phyloP scores from a whole-genome alignment of 2,113 vertebrate species.

The Myotis davidii region DNA sequence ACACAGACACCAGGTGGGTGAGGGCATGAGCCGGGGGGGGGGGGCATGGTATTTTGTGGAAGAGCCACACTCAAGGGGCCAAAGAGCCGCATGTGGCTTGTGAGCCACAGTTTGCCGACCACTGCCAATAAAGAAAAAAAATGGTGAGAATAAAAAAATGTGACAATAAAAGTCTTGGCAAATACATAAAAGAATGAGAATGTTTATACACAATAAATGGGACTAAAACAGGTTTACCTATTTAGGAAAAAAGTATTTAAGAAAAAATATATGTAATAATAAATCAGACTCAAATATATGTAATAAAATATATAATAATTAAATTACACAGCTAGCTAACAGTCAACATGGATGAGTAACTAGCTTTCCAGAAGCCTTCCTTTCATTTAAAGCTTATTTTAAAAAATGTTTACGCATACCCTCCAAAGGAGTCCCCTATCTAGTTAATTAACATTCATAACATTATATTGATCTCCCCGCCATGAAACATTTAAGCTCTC shows the following conservation, averaged over 20 bases:
- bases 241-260: not conserved
- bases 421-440: not conserved
- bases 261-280: slow-evolving; percentile 1
- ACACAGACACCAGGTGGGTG: too few species aligned
- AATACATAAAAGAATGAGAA: not conserved
- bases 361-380: not conserved
- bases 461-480: not conserved
- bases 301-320: not conserved
- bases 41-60: too few species aligned
- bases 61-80: too few species aligned
- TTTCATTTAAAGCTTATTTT: not conserved
- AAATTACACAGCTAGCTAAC: not conserved
- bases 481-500: not conserved
- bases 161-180: not conserved
- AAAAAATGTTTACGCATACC: not conserved
- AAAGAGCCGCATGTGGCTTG: too few species aligned
- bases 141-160: not conserved
- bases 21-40: too few species aligned
- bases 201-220: not conserved
- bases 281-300: not conserved
- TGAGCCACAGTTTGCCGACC: too few species aligned
- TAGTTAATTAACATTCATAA: not conserved
- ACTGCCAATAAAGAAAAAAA: too few species aligned
- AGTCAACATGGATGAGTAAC: not conserved
- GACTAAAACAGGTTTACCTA: not conserved